These are phyloP conservation scores for Biston betularia DNA, from an alignment of 2,888 invertebrate genomes.

Conservation along the genomic window DNA sequence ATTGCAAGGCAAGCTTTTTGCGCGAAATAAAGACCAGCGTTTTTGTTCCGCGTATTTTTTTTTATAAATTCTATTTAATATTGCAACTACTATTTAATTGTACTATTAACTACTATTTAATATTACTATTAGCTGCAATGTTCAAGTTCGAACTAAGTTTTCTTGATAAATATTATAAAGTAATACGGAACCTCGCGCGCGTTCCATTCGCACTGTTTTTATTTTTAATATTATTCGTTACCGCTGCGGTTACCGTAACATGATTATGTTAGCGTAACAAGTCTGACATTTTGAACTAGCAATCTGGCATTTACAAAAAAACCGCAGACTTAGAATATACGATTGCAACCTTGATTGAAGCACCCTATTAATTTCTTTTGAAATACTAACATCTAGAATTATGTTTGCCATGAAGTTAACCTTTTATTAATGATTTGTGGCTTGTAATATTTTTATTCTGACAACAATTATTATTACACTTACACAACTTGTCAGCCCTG, in stretches of 20 bases:
- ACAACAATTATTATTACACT: background rate
- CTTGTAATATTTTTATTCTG: background rate
- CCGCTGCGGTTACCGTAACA: background rate
- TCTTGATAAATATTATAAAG: no score
- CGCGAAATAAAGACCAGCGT: no score
- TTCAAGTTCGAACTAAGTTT: no score
- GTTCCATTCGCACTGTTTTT: no score
- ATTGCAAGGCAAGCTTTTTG: no score
- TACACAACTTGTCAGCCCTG: background rate
- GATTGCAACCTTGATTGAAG: background rate
- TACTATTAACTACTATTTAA: no score
- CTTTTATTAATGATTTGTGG: background rate
- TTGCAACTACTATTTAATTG: no score
- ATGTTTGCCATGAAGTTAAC: constrained; percentile 1
- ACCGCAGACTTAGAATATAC: background rate
- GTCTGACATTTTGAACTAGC: background rate
- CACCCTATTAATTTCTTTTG: background rate
- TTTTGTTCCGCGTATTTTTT: no score
- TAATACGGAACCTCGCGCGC: no score
- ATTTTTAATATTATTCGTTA: background rate
- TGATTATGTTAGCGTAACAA: background rate
- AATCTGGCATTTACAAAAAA: constrained; percentile 1
- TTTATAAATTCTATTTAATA: no score
- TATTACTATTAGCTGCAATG: no score
- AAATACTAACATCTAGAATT: background rate